Evolutionary conservation across 2,888 invertebrate species (phyloP).

Genomic region (Eupithecia tripunctaria): DNA sequence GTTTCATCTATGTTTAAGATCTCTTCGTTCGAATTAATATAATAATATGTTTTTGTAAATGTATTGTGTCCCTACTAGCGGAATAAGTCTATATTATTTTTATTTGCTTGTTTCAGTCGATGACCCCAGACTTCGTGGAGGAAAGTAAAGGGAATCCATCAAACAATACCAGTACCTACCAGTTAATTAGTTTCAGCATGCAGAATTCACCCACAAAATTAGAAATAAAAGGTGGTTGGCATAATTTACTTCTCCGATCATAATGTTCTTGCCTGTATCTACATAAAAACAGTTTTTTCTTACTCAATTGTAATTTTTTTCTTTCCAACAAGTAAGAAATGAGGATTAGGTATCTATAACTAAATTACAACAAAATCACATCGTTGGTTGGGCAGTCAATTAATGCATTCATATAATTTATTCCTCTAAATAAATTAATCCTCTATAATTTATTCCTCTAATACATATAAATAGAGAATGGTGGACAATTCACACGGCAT

Average conservation of each 20-base stretch:
- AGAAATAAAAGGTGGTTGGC: background rate
- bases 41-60: too few relatives aligned
- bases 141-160: background rate
- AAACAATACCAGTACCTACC: background rate
- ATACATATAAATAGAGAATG: too few relatives aligned
- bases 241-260: background rate
- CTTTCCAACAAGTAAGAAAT: background rate
- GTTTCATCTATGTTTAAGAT: too few relatives aligned
- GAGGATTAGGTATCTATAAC: too few relatives aligned
- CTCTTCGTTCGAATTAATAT: too few relatives aligned
- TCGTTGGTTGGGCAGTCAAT: too few relatives aligned
- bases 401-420: too few relatives aligned
- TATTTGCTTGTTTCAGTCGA: background rate
- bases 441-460: too few relatives aligned
- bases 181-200: background rate
- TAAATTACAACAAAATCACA: too few relatives aligned
- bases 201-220: background rate
- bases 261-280: background rate
- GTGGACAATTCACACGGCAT: too few relatives aligned
- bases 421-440: too few relatives aligned
- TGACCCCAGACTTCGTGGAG: slow-evolving; percentile 1
- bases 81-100: background rate
- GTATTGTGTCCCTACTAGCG: too few relatives aligned
- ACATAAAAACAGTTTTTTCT: background rate
- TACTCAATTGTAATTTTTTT: background rate